phyloP scores from a whole-genome alignment of 2,888 invertebrate species.

The Myopa testacea region DNA sequence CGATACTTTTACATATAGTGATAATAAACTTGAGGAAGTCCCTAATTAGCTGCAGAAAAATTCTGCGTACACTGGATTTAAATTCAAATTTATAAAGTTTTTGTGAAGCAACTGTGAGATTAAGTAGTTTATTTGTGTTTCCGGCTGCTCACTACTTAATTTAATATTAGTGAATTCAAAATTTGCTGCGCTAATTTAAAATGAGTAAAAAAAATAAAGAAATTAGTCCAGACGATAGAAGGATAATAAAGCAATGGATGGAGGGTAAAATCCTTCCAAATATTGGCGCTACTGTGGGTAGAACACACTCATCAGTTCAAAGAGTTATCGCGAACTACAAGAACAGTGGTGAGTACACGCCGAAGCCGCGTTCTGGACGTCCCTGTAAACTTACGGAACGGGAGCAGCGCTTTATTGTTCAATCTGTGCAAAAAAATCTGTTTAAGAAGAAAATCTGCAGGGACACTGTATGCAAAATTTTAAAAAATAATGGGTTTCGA shows the following conservation, averaged over 20 bases:
- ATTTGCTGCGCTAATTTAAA: background rate
- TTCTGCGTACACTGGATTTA: background rate
- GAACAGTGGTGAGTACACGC: too few species aligned
- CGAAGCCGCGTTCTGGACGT: conserved; percentile 33
- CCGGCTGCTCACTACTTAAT: background rate
- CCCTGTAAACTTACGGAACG: conserved; percentile 19
- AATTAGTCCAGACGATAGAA: conserved; percentile 30
- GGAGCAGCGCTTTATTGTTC: conserved; percentile 17
- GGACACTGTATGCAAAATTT: conserved; percentile 1
- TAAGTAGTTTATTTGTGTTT: background rate
- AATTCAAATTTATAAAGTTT: background rate
- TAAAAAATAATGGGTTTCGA: conserved; percentile 12
- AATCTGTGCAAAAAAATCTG: conserved; percentile 28
- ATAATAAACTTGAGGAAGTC: background rate
- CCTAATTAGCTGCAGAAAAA: background rate
- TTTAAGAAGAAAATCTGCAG: conserved; percentile 23
- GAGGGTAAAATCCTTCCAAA: conserved; percentile 24
- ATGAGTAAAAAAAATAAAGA: conserved; percentile 26
- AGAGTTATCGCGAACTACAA: too few species aligned
- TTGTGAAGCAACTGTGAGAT: background rate
- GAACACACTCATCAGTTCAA: too few species aligned
- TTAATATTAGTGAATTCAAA: background rate
- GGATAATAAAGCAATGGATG: conserved; percentile 33
- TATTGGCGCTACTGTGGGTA: conserved; percentile 20
- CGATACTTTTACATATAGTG: background rate